phyloP scores from a whole-genome alignment of 2,113 vertebrate species.

The Rhodinocichla rosea region DNA sequence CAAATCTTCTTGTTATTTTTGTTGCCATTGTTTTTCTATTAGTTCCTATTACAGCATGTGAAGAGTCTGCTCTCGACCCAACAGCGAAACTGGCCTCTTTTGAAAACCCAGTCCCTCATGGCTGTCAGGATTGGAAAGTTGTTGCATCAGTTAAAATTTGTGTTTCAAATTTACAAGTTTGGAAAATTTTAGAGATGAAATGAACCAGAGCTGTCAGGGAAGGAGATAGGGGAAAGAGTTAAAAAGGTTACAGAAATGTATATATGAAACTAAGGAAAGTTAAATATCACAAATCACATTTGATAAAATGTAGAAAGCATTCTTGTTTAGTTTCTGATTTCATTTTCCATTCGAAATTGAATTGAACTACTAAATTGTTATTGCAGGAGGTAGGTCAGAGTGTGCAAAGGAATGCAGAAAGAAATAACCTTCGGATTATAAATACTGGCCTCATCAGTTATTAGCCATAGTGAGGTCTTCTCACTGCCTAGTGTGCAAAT shows the following conservation, averaged over 20 bases:
- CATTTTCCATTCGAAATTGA: neutral
- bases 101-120: neutral
- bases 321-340: conserved; percentile 19
- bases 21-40: conserved; percentile 8
- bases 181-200: neutral
- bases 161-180: neutral
- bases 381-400: neutral
- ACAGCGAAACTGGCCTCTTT: neutral
- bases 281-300: neutral
- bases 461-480: neutral
- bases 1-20: neutral
- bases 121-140: neutral
- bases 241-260: neutral
- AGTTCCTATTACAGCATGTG: neutral
- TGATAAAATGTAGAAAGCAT: conserved; percentile 15
- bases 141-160: neutral
- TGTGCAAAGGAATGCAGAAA: neutral
- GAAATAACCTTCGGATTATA: neutral
- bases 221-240: neutral
- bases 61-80: neutral
- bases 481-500: neutral
- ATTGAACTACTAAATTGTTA: neutral
- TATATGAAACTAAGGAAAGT: neutral
- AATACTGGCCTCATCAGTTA: neutral
- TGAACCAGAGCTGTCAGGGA: neutral